Evolutionary conservation across 1,140 invertebrate species (phyloP).

Genomic region (Nasonia vitripennis): DNA sequence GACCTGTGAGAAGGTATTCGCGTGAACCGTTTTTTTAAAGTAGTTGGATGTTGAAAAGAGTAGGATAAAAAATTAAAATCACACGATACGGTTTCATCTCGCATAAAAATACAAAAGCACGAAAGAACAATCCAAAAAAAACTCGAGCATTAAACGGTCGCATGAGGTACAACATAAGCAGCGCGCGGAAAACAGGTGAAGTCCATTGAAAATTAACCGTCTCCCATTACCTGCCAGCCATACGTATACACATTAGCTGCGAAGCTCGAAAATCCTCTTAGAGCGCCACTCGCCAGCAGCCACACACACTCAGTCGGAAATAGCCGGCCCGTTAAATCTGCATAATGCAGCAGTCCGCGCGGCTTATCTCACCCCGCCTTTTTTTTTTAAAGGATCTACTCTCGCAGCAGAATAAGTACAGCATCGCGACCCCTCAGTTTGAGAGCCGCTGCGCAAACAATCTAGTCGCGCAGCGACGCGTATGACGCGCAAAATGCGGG

Average conservation of each 20-base stretch:
- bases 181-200: background rate
- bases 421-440: slow-evolving; percentile 57
- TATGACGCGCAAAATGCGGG: slow-evolving; percentile 76
- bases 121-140: no score
- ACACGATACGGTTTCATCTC: no score
- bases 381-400: background rate
- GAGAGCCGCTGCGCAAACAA: slow-evolving; percentile 76
- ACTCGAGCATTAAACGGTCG: no score
- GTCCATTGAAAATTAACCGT: background rate
- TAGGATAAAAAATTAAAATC: background rate
- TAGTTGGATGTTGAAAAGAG: background rate
- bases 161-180: no score
- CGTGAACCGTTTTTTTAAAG: no score
- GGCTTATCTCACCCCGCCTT: slow-evolving; percentile 48
- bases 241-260: background rate
- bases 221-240: background rate
- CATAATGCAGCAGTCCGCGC: slow-evolving; percentile 54
- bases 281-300: background rate
- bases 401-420: background rate
- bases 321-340: slow-evolving; percentile 55
- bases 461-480: slow-evolving; percentile 75
- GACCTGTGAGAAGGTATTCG: no score
- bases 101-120: no score
- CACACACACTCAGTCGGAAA: background rate
- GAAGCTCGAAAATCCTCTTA: slow-evolving; percentile 38